phyloP scores from a whole-genome alignment of 2,888 invertebrate genomes.

The Drosophila emarginata region DNA sequence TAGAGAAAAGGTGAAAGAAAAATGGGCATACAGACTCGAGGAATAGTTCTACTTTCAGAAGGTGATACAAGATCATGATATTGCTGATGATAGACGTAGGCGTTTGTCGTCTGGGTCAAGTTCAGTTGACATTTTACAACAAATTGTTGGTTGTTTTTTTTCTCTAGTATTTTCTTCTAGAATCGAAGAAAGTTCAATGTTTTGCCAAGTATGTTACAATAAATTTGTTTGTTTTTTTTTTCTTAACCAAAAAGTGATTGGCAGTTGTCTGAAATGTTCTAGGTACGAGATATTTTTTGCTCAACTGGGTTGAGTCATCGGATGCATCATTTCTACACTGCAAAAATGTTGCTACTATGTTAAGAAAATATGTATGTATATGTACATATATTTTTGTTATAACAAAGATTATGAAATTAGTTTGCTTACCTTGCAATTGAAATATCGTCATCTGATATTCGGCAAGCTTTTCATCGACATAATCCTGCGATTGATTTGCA shows the following conservation, averaged over 20 bases:
- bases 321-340: conserved; percentile 25
- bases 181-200: conserved; percentile 43
- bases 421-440: conserved; percentile 90
- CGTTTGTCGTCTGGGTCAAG: conserved; percentile 65
- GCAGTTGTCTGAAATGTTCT: conserved; percentile 33
- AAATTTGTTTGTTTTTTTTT: conserved; percentile 9
- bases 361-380: background rate
- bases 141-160: background rate
- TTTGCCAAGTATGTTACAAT: conserved; percentile 52
- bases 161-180: background rate
- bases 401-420: background rate
- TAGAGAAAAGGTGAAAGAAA: conserved; percentile 30
- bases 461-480: conserved; percentile 95
- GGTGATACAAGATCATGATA: conserved; percentile 36
- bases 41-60: conserved; percentile 42
- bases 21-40: conserved; percentile 24
- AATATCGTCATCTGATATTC: conserved; percentile 96
- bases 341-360: background rate
- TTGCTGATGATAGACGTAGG: conserved; percentile 49
- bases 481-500: conserved; percentile 96
- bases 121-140: conserved; percentile 57
- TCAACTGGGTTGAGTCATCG: conserved; percentile 5
- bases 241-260: conserved; percentile 18
- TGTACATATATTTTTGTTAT: too few species aligned
- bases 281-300: background rate